Evolutionary conservation across 2,888 invertebrate genomes (phyloP), one percentile per base, ranked within the genome.

Genomic region (Acanthosepion pharaonis): DNA sequence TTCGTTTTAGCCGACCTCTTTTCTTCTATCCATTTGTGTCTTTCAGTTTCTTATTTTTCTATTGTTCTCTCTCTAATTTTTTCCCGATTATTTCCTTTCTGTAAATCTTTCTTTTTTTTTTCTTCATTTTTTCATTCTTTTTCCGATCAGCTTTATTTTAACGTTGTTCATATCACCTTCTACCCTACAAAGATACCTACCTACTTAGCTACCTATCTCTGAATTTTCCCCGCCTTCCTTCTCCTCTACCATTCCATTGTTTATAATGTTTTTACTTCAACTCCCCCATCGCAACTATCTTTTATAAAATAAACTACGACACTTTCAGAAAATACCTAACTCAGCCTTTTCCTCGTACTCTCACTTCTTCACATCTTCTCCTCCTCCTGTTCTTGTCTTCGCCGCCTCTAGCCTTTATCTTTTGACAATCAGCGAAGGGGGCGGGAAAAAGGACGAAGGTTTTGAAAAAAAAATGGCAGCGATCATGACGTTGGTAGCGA

Each of bases 221-320:
- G 42, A 42, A 42, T 2, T 51, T 0, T 6, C 51, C 51, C 51
- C 51, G 51, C 51, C 51, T 51, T 51, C 51, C 51, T 15, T 51
- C 51, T 51, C 15, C 9, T 78, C n/a, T 11, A 15, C 33, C 8
- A 11, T 8, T 9, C 78, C 78, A 78, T 78, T 78, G 78, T 78
- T 78, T 78, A 11, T n/a, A 78, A 78, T n/a, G 78, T 33, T 78
- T 78, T 78, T 15, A 78, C n/a, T 78, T 78, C 78, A 78, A 78
- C 78, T 33, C 78, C 78, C 78, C 15, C 78, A 15, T 78, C n/a
- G 78, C 78, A 5, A 15, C 9, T n/a, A n/a, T 78, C 78, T 78
- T 78, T 78, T 33, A 33, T 78, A 78, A 78, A 78, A 78, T n/a
- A 78, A 78, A 78, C 78, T 78, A 78, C 78, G 78, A 78, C n/a